Percentiles rank a stretch among this genome's conserved stretches.
Evolutionary conservation across 2,113 vertebrate species (phyloP).

Genomic region (Procavia capensis): DNA sequence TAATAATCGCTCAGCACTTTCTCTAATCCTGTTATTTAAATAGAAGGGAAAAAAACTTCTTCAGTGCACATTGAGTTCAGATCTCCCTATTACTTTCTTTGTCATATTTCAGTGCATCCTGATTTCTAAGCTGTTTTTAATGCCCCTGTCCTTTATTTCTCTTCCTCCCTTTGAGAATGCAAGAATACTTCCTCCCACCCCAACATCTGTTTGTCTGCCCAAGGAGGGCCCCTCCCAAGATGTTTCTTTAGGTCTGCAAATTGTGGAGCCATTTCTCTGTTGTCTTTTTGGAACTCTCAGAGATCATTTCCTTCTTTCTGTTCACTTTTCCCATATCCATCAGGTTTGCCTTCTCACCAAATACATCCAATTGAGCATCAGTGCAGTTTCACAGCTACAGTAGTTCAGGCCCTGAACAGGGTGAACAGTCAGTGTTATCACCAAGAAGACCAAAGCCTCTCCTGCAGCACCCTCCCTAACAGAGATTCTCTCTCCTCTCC

Average conservation of each 20-base stretch:
- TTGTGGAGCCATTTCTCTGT: not conserved
- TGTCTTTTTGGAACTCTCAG: conserved; percentile 43
- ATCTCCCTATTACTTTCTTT: not conserved
- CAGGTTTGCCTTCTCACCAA: conserved; percentile 38
- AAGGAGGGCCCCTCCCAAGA: not conserved
- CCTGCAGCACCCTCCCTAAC: not conserved
- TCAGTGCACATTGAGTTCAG: not conserved
- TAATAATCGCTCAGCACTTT: too few relatives aligned
- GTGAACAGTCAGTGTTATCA: not conserved
- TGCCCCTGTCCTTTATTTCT: fast-evolving
- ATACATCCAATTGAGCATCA: conserved; percentile 24
- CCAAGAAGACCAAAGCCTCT: not conserved
- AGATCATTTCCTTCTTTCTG: conserved; percentile 36
- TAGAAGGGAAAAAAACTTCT: not conserved
- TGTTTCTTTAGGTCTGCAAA: conserved; percentile 21
- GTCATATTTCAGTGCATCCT: fast-evolving
- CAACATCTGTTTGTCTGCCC: not conserved
- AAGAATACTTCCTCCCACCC: not conserved
- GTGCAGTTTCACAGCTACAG: not conserved
- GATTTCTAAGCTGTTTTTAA: not conserved
- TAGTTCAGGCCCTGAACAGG: not conserved
- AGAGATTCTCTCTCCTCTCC: not conserved
- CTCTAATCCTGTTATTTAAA: not conserved
- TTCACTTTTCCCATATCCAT: not conserved
- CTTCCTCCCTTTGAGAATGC: not conserved